A percentile compares a stretch with the other conserved stretches of the same genome.
Conservation (phyloP, 2,797 vertebrate genomes). For the Argentina silus region DNA sequence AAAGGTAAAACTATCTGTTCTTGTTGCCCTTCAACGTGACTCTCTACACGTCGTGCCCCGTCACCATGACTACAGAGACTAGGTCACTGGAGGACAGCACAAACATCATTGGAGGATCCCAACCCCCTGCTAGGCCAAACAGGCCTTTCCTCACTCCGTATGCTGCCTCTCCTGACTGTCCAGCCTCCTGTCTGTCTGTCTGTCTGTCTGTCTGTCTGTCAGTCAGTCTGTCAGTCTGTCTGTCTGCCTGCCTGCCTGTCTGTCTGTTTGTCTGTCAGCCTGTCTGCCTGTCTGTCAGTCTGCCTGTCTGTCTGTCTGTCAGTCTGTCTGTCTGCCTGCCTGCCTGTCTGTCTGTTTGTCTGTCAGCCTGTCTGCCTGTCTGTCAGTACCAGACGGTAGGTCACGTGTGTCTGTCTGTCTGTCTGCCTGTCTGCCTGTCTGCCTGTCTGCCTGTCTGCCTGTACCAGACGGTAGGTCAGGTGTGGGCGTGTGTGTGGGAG, state of each 20-base stretch:
- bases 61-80: background rate
- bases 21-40: background rate
- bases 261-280: too few species aligned
- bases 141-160: background rate
- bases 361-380: background rate
- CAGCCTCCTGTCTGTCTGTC: background rate
- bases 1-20: background rate
- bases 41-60: background rate
- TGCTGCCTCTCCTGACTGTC: background rate
- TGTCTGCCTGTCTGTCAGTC: too few species aligned
- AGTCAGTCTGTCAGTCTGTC: too few species aligned
- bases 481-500: constrained; percentile 27
- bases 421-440: constrained; percentile 26
- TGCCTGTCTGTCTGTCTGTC: too few species aligned
- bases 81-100: background rate
- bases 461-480: background rate
- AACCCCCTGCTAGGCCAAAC: background rate
- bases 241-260: too few species aligned
- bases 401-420: constrained; percentile 9
- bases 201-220: too few species aligned
- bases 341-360: background rate
- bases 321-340: background rate
- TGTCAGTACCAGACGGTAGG: too few species aligned
- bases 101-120: background rate
- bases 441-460: constrained; percentile 1